Evolutionary conservation across 2,888 invertebrate genomes (phyloP), one percentile per base, ranked within the genome.

Genomic region (Aphidius colemani): DNA sequence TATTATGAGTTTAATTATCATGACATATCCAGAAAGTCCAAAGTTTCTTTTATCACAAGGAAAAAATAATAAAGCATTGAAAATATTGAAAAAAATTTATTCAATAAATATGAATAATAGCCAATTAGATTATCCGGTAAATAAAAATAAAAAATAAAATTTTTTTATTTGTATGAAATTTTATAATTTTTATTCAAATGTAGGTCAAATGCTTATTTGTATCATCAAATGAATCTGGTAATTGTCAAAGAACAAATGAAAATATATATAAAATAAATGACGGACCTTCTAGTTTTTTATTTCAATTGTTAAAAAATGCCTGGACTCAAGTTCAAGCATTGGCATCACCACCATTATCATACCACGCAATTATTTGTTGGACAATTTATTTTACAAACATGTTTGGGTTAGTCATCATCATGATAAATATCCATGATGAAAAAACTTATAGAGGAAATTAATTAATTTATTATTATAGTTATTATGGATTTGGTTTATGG

Each of bases 21-120:
- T 85, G 7, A 83, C 84, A 53, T 85, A 89, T 10, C 92, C 93
- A 0, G 94, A 94, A 77, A 94, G 91, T 67, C 94, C 94, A 0
- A 92, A 92, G 80, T 94, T 89, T 78, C 82, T 89, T 50, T 84
- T 89, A 48, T 86, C 89, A 0, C 87, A 86, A 60, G 89, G 90
- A 0, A 82, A 85, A 61, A 80, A 85, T 1, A 85, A 87, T 0
- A 85, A 85, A 50, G 89, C 92, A 0, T 75, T 93, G 56, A 70
- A 78, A 49, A 85, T 90, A 41, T 76, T 94, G 45, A 84, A 84
- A 61, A 76, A 75, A 4, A 89, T 93, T 67, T 92, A 87, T 72
- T 83, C 85, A 2, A 76, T 73, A 1, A 90, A 90, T 71, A 83
- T 84, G 49, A 85, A 86, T 2, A 77, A 78, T 2, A 64, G 80